These are phyloP conservation scores for Hydrochoerus hydrochaeris DNA, from an alignment of 2,113 vertebrate genomes.

Conservation along the genomic window DNA sequence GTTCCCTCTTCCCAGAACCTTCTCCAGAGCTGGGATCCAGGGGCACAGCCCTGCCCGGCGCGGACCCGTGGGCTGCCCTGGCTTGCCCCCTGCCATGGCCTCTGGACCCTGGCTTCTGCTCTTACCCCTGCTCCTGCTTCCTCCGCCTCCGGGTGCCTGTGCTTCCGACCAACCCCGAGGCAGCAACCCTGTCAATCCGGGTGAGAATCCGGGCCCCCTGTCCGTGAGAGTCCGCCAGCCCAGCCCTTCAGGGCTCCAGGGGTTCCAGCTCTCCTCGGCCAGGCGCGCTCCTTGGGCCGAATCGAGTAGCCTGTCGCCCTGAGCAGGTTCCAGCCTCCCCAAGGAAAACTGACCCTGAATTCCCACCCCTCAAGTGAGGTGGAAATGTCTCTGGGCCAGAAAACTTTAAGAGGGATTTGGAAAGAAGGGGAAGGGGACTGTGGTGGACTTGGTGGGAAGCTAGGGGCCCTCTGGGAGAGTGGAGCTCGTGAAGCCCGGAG, in stretches of 20 bases:
- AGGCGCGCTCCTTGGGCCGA: neutral
- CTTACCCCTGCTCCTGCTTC: neutral
- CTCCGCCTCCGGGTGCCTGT: neutral
- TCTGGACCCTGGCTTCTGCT: neutral
- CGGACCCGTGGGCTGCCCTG: neutral
- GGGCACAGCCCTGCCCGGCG: neutral
- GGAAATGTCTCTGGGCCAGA: neutral
- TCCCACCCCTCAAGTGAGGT: neutral
- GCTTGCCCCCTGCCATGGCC: slow-evolving; percentile 40
- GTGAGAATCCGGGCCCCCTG: neutral
- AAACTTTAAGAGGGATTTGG: neutral
- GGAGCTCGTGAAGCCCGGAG: neutral
- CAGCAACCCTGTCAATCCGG: slow-evolving; percentile 67
- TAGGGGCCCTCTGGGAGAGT: neutral
- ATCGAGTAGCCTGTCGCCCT: neutral
- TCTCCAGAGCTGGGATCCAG: neutral
- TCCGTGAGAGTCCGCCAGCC: neutral
- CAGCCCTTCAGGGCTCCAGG: neutral
- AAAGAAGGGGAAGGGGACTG: neutral
- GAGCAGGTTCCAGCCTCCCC: neutral
- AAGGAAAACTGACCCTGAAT: neutral
- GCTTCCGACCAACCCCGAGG: slow-evolving; percentile 61
- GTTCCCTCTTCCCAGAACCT: neutral
- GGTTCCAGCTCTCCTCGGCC: neutral
- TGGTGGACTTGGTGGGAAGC: neutral